Evolutionary conservation across 2,113 vertebrate genomes (phyloP).

Genomic region (Helogale parvula): DNA sequence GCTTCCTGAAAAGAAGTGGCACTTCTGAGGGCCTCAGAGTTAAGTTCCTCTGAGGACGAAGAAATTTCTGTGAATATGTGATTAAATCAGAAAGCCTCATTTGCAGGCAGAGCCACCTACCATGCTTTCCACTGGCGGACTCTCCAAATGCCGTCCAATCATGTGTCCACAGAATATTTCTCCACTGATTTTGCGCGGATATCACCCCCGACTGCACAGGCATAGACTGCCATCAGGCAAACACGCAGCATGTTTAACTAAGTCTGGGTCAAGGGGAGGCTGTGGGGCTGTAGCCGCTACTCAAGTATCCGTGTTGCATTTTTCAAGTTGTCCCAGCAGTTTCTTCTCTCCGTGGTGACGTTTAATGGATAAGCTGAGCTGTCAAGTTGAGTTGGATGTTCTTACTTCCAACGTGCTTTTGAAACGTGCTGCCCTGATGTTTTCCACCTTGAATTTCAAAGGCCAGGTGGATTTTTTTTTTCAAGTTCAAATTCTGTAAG

Average conservation of each 20-base stretch:
- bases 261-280: too few relatives aligned
- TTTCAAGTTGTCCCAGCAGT: background rate
- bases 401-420: background rate
- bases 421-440: constrained; percentile 66
- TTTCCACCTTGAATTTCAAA: constrained; percentile 50
- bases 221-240: too few relatives aligned
- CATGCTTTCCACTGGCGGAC: background rate
- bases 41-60: background rate
- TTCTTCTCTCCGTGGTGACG: background rate
- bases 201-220: background rate
- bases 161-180: accelerated
- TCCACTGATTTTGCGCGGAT: too few relatives aligned
- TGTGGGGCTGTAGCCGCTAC: background rate
- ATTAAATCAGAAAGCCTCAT: accelerated
- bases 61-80: background rate
- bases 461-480: background rate
- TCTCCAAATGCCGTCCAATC: too few relatives aligned
- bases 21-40: background rate
- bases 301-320: constrained; percentile 45
- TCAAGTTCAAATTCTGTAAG: background rate
- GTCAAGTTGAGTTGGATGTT: constrained; percentile 10
- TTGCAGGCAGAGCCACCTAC: background rate
- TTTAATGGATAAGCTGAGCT: constrained; percentile 63
- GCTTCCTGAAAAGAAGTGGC: background rate
- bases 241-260: background rate